These are phyloP conservation scores for Nyctalus aviator DNA, from an alignment of 2,797 vertebrate genomes.

Conservation along the genomic window DNA sequence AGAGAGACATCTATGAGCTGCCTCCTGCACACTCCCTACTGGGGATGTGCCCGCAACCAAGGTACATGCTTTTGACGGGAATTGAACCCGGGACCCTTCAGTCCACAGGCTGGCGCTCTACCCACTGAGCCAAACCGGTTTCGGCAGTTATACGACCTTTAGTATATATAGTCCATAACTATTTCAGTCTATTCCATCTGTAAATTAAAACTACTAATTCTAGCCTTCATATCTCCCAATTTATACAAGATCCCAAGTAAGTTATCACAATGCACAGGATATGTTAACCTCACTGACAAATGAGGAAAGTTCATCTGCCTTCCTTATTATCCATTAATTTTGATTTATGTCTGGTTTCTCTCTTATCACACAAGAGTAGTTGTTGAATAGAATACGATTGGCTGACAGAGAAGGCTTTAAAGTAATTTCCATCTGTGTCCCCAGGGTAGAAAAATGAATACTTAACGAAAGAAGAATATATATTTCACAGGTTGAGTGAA, in stretches of 20 bases:
- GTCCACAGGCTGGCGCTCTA: too few relatives aligned
- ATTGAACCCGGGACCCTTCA: too few relatives aligned
- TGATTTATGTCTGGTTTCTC: background rate
- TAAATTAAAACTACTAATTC: conserved; percentile 11
- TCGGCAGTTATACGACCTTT: background rate
- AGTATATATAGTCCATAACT: background rate
- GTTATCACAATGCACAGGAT: background rate
- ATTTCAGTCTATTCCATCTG: background rate
- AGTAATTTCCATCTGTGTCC: background rate
- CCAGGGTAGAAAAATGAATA: background rate
- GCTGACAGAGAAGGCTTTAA: background rate
- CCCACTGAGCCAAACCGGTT: too few relatives aligned
- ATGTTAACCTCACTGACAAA: background rate
- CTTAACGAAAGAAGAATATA: background rate
- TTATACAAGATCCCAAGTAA: background rate
- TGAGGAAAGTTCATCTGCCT: background rate
- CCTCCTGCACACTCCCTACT: too few relatives aligned
- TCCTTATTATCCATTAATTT: background rate
- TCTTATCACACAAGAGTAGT: background rate
- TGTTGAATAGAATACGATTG: conserved; percentile 21
- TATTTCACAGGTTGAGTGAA: background rate
- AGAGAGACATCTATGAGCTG: too few relatives aligned
- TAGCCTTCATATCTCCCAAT: background rate
- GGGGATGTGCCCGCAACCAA: too few relatives aligned
- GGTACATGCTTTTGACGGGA: too few relatives aligned